Base-by-base conservation (phyloP, 1,140 invertebrate genomes). In the Cotesia glomerata region DNA sequence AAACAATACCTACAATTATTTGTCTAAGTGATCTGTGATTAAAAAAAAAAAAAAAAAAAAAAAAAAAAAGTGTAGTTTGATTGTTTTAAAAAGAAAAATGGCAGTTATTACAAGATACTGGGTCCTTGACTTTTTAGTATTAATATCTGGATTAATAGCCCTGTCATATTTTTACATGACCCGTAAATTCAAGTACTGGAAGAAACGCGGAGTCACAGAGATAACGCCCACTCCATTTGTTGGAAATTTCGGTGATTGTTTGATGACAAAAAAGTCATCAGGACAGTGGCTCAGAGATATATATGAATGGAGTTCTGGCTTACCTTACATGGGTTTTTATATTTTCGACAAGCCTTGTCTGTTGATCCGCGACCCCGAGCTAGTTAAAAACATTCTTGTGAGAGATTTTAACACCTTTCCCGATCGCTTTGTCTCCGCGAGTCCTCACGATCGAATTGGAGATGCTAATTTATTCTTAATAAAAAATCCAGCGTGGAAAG, bases 351-450 rank as follows among this genome's bases (percentile, higher is more conserved):
- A 80, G 9, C 87, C 87, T 0, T 76, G 64, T 0, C 66, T 90
- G 0, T 34, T 89, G 1, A 16, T 88, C 1, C 80, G 86, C 2
- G 88, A 89, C 72, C 80, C 84, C 0, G 82, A 88, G 2, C 54
- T 89, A 0, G 72, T 89, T 0, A 89, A 88, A 70, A 72, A 83
- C 4, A 67, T 90, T 7, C 34, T 88, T 5, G 78, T 89, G 1
- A 89, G 88, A 69, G 89, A 89, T 62, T 90, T 89, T 68, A 74
- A 84, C 51, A 71, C 84, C 36, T 89, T 89, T 56, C 4, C 45
- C 0, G 80, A 88, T 49, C 78, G 83, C 67, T 77, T 76, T 4
- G 35, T 71, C 0, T 5, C 32, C 0, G 56, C 81, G 0, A 72
- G 81, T 72, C 62, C 76, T n/a, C 34, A 66, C 0, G 82, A 84